Base-by-base conservation (phyloP, 2,888 invertebrate species). In the Ophonus ardosiacus region DNA sequence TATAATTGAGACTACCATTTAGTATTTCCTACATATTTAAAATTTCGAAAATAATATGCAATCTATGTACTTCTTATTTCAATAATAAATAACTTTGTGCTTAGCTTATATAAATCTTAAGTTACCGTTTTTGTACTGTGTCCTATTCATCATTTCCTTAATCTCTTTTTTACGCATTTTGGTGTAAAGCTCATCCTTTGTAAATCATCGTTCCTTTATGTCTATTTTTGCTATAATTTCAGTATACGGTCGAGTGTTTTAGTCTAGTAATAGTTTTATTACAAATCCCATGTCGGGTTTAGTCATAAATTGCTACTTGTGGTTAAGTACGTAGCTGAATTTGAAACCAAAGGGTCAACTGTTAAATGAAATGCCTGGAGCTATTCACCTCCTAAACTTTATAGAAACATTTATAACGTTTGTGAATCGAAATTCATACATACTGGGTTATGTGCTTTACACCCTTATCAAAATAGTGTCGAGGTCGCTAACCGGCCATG, bases 381-480 rank as follows among this genome's bases (percentile, higher is more conserved):
- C 65, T 65, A 65, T 65, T 31, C 65, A 65, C 65, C 65, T 65
- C 65, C n/a, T 65, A 65, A 65, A 31, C 65, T 65, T 65, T 65
- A 61, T 61, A 21, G 61, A 61, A 61, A 61, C 61, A 61, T 61
- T 18, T 61, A 65, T 31, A 65, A 65, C 38, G 65, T 7, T 8
- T 5, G 24, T 31, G 65, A 31, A 65, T 31, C 65, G 65, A 65
- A 65, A 65, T 65, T 31, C 24, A 65, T 38, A 65, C 31, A 7
- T n/a, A 10, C n/a, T n/a, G 31, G 31, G 38, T 65, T 65, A 13
- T 65, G 7, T 31, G 65, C 13, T 51, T 51, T 10, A 74, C 18
- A 74, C 71, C 71, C 71, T 74, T 51, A 74, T 74, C 71, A 74
- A 74, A 74, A 74, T 74, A 74, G 71, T 74, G 71, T 24, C 43